Conservation (phyloP, 2,113 vertebrate species). For the Trinectes maculatus region DNA sequence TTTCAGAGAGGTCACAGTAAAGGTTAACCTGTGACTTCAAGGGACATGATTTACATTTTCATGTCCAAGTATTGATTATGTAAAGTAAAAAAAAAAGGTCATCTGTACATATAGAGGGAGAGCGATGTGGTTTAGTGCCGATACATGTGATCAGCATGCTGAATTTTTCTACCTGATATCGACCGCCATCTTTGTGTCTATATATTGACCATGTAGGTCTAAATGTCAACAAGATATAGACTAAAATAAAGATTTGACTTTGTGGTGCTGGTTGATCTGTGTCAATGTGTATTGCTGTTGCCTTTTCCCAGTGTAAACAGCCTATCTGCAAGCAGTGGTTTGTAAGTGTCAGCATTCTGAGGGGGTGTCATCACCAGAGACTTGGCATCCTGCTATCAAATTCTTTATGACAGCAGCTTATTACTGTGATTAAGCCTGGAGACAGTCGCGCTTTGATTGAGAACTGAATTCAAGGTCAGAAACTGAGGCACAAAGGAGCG, state of each 20-base stretch:
- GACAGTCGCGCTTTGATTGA: slow-evolving; percentile 41
- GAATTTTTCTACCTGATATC: slow-evolving; percentile 13
- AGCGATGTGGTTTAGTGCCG: neutral
- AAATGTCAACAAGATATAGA: slow-evolving; percentile 15
- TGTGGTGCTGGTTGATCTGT: slow-evolving; percentile 7
- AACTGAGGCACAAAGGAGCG: slow-evolving; percentile 10
- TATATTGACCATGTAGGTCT: slow-evolving; percentile 21
- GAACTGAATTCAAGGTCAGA: slow-evolving; percentile 18
- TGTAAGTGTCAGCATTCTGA: slow-evolving; percentile 31
- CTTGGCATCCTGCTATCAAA: slow-evolving; percentile 54
- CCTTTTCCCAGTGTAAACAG: slow-evolving; percentile 7
- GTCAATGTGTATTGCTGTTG: neutral
- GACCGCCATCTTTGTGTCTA: slow-evolving; percentile 4
- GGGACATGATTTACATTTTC: slow-evolving; percentile 25
- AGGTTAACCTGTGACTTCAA: neutral
- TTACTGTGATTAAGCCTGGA: slow-evolving; percentile 45
- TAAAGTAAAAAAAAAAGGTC: slow-evolving; percentile 34
- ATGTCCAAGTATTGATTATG: slow-evolving; percentile 31
- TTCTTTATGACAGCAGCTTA: slow-evolving; percentile 58
- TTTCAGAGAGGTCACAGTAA: no score
- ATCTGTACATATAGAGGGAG: neutral
- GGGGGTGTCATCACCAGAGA: slow-evolving; percentile 27
- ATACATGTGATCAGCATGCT: slow-evolving; percentile 5
- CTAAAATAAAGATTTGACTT: neutral
- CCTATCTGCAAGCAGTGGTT: slow-evolving; percentile 36